Evolutionary conservation across 2,797 vertebrate species (phyloP), one percentile per base, ranked within the genome.

Genomic region (Crenichthys baileyi): DNA sequence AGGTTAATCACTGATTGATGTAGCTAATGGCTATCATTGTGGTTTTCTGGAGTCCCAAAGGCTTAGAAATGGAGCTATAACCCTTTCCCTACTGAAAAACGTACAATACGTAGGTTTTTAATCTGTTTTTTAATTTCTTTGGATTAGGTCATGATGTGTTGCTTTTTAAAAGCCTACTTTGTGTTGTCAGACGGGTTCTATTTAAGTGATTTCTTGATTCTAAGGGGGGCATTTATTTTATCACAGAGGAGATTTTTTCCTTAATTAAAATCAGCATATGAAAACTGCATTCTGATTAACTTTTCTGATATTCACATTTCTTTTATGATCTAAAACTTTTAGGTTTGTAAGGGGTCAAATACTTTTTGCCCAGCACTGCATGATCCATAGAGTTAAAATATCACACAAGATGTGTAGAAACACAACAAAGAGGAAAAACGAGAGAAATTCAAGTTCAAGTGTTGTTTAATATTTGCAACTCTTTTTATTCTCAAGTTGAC

Each of bases 401-500:
- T 5, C 3, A 48, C 6, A 15, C 15, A 70, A 16, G 3, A 70
- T 2, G 24, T 15, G 41, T 70, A 55, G 31, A 72, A 51, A 7
- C 7, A 41, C 46, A 75, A 75, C 41, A 48, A 44, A 56, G 67
- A 58, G 31, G 18, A 18, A 63, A 53, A n/a, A 56, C 13, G 7
- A 67, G 15, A 55, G 39, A 22, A 53, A 29, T n/a, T 20, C 4
- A 12, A 41, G 56, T 48, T 88, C 71, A 82, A 39, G 2, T 81
- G 48, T 83, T 20, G 0, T 86, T 85, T 87, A 89, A 91, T 93
- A 93, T 92, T 92, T 91, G 90, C 89, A 94, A 91, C 89, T 76
- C 89, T 87, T 92, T 70, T 94, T 94, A 93, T 94, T 94, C 94
- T 93, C 85, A 94, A 93, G 92, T 92, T 92, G 92, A 93, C 93